A percentile compares a stretch with the other conserved stretches of the same genome.
These are phyloP conservation scores for Enteromius paludinosus DNA, from an alignment of 2,797 vertebrate species.

Conservation along the genomic window DNA sequence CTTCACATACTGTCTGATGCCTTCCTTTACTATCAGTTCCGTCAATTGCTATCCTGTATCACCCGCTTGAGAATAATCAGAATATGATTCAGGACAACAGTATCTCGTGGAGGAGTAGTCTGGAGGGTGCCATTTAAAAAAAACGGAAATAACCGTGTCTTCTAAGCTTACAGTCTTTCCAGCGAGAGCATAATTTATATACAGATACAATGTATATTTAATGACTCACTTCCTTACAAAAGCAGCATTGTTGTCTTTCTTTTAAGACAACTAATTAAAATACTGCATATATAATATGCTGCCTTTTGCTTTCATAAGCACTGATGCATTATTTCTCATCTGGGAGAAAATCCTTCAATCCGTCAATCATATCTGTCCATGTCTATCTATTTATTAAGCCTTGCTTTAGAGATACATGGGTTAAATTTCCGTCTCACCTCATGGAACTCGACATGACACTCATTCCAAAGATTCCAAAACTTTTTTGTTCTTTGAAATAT, in stretches of 20 bases:
- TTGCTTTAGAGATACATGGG: not conserved
- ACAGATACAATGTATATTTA: slow-evolving; percentile 60
- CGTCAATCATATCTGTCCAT: not conserved
- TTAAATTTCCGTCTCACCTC: not conserved
- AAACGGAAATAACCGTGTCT: slow-evolving; percentile 50
- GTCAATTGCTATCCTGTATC: slow-evolving; percentile 62
- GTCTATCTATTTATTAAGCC: not conserved
- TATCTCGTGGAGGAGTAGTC: slow-evolving; percentile 40
- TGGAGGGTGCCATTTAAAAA: slow-evolving; percentile 48
- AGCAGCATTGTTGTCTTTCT: slow-evolving; percentile 45
- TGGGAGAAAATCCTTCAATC: not conserved
- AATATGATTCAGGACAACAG: slow-evolving; percentile 61
- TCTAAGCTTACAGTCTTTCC: slow-evolving; percentile 62
- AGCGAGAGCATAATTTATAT: slow-evolving; percentile 62
- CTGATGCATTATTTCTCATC: not conserved
- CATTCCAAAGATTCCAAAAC: not conserved
- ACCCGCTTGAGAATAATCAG: slow-evolving; percentile 56
- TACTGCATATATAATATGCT: slow-evolving; percentile 22
- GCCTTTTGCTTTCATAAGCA: slow-evolving; percentile 18
- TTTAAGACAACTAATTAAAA: slow-evolving; percentile 46
- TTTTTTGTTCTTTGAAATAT: not conserved
- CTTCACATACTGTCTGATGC: slow-evolving; percentile 49
- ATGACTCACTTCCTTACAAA: slow-evolving; percentile 55
- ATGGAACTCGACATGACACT: not conserved
- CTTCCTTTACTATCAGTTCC: slow-evolving; percentile 58